Conservation (phyloP, 2,113 vertebrate species). For the Merops nubicus region DNA sequence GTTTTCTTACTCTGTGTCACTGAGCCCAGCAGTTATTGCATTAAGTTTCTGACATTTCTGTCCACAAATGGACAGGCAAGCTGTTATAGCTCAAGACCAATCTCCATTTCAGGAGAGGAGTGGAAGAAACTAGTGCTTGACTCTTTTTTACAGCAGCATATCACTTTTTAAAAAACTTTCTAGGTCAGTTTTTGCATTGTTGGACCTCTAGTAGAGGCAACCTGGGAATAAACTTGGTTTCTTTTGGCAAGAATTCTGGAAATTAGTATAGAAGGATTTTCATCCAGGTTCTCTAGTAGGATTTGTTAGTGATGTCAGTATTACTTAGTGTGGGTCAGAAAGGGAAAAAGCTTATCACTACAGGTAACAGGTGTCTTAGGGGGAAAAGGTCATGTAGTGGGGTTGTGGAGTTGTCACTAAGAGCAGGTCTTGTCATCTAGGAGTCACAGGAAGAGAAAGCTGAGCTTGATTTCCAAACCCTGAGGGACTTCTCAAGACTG, state of each 20-base stretch:
- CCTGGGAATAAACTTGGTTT: neutral
- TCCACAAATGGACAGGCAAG: neutral
- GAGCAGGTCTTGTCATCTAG: neutral
- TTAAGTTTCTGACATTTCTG: neutral
- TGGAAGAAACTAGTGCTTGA: neutral
- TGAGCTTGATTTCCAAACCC: neutral
- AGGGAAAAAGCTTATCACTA: neutral
- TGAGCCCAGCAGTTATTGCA: neutral
- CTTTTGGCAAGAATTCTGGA: neutral
- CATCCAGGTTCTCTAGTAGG: neutral
- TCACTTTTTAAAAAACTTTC: neutral
- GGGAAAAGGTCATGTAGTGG: neutral
- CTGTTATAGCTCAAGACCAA: neutral
- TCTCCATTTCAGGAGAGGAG: neutral
- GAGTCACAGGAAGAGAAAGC: neutral
- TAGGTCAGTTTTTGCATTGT: neutral
- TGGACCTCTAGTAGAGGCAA: neutral
- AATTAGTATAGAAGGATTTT: neutral
- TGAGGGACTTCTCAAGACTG: neutral
- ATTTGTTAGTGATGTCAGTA: neutral
- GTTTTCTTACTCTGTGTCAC: neutral
- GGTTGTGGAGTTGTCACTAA: neutral
- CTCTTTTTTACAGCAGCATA: neutral
- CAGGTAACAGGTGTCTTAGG: neutral
- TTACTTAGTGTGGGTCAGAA: neutral